A percentile compares a stretch with the other conserved stretches of the same genome.
Evolutionary conservation across 2,888 invertebrate species (phyloP).

Genomic region (Ferrisia virgata): DNA sequence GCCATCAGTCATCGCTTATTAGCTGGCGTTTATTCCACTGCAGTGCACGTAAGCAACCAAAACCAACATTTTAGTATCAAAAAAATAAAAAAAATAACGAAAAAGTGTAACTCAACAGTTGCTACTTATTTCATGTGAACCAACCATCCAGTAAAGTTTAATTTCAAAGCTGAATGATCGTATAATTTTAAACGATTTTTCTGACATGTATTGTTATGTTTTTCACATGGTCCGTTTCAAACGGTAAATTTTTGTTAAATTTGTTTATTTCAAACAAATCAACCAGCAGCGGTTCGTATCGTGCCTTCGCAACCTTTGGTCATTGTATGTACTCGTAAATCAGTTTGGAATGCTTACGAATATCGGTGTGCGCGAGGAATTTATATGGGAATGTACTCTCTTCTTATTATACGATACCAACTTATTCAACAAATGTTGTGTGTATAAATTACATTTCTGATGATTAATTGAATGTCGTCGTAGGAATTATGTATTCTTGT

Average conservation of each 20-base stretch:
- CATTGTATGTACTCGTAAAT: background rate
- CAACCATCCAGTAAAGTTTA: background rate
- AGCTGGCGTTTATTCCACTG: background rate
- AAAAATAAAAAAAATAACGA: background rate
- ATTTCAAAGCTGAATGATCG: background rate
- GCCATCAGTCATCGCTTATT: background rate
- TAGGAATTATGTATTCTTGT: background rate
- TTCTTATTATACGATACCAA: background rate
- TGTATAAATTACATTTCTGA: background rate
- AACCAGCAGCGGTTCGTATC: background rate
- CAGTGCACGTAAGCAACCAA: background rate
- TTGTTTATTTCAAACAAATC: background rate
- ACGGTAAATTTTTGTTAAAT: background rate
- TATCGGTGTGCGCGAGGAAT: background rate
- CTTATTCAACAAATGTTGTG: too few relatives aligned
- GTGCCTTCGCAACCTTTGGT: background rate
- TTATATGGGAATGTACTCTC: background rate
- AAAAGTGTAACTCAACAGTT: background rate
- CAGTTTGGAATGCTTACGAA: background rate
- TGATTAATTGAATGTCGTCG: background rate
- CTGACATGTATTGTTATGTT: background rate
- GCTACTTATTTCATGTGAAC: background rate
- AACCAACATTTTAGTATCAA: too few relatives aligned
- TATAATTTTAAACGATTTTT: constrained; percentile 12
- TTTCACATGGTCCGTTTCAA: background rate